Conservation (phyloP, 2,888 invertebrate species). For the Eustalomyia histrio region DNA sequence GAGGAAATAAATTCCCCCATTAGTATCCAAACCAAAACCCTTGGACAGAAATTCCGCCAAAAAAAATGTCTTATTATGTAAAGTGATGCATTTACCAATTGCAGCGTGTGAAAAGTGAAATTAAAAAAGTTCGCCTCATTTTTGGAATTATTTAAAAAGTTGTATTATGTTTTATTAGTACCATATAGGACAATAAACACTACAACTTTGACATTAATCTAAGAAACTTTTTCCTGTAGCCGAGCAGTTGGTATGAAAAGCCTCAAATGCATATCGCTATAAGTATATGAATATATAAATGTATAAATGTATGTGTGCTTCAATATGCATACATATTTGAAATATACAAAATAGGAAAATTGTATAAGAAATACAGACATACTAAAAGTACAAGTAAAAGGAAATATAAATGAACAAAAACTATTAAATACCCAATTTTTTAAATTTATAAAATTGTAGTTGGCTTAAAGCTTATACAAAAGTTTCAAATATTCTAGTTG, state of each 20-base stretch:
- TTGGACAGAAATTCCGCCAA: no score
- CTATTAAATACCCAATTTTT: constrained; percentile 27
- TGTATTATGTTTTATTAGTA: no score
- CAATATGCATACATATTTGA: background rate
- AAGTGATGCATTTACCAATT: no score
- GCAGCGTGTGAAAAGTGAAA: no score
- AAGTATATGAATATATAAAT: background rate
- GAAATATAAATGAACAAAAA: constrained; percentile 18
- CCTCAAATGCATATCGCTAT: background rate
- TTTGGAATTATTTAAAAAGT: no score
- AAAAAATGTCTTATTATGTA: no score
- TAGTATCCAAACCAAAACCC: no score
- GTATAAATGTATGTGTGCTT: background rate
- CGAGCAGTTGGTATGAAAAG: background rate
- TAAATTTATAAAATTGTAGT: constrained; percentile 51
- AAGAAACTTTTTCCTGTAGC: no score
- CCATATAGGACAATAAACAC: no score
- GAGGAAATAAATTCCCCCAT: no score
- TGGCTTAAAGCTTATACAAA: constrained; percentile 47
- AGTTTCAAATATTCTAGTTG: constrained; percentile 43
- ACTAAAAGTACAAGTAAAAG: background rate
- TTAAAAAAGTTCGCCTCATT: no score
- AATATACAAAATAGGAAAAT: constrained; percentile 5
- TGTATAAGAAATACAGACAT: background rate
- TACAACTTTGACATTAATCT: no score